Evolutionary conservation across 2,888 invertebrate species (phyloP), one percentile per base, ranked within the genome.

Genomic region (Stictocephala bisonia): DNA sequence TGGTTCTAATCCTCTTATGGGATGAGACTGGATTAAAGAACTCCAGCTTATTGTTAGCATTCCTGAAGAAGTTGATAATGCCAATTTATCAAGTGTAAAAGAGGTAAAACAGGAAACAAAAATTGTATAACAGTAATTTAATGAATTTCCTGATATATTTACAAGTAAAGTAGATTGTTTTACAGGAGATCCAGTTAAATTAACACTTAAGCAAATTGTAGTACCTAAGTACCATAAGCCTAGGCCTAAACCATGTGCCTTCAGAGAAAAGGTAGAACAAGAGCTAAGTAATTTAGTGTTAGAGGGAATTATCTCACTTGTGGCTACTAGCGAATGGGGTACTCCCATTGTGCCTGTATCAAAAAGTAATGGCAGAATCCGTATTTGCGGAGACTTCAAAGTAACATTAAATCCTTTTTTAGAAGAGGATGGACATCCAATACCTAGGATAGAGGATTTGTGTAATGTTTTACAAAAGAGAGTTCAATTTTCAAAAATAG

Each of bases 331-430:
- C 26, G 74, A 77, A 20, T 82, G 81, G 81, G 82, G 77, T 15
- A 80, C 81, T 4, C 83, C 83, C 0, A 79, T 84, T 3, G 83
- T 83, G 0, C 81, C 82, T 0, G 79, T 84, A 0, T 68, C 81
- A 1, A 83, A 84, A 75, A 78, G 75, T n/a, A 79, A 82, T 72
- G 82, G 81, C 0, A 35, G 72, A 31, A 75, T 83, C 7, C 41
- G 82, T n/a, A 74, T 83, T 13, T 83, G 83, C 71, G 81, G 80
- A 0, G 81, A 83, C 75, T 81, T 75, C 64, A 80, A 79, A 64
- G n/a, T n/a, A 0, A 82, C 82, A 0, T 15, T 83, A 4, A 83
- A 82, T 74, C 76, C 76, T 3, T 67, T 74, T 27, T 50, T 81
- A 13, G 58, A 75, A 53, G 77, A 80, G 6, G 78, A 79, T 70